Percentiles rank a stretch among this genome's conserved stretches.
Conservation (phyloP, 2,888 invertebrate genomes). For the Cyaniris semiargus region DNA sequence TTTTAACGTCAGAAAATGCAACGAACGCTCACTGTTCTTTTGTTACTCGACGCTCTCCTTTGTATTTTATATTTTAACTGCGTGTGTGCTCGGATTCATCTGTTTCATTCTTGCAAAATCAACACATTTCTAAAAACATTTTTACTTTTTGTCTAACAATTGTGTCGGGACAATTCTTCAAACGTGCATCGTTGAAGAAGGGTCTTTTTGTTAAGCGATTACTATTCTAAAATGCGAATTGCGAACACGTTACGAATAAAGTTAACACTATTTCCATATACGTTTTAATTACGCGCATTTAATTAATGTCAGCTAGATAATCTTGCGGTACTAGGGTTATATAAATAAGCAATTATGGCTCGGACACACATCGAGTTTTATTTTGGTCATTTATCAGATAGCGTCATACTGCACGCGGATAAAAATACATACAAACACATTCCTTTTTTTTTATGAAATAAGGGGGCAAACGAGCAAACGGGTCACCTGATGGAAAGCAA, state of each 20-base stretch:
- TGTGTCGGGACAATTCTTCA: constrained; percentile 29
- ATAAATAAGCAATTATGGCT: constrained; percentile 56
- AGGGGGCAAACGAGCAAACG: no score
- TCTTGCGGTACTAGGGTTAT: constrained; percentile 37
- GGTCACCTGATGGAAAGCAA: no score
- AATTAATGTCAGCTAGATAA: constrained; percentile 34
- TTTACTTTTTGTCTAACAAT: constrained; percentile 38
- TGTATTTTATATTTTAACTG: constrained; percentile 49
- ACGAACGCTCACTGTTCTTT: constrained; percentile 47
- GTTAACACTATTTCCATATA: constrained; percentile 32
- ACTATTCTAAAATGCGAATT: neutral
- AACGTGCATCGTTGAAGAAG: constrained; percentile 21
- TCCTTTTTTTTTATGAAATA: no score
- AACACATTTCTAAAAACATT: constrained; percentile 44
- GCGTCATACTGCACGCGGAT: constrained; percentile 50
- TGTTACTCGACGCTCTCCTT: constrained; percentile 47
- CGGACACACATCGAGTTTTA: constrained; percentile 51
- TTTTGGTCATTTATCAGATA: constrained; percentile 64
- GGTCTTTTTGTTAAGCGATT: constrained; percentile 19
- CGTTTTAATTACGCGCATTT: constrained; percentile 35
- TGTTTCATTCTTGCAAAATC: constrained; percentile 47
- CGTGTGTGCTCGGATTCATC: constrained; percentile 47
- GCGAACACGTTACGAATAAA: neutral
- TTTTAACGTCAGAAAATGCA: constrained; percentile 50
- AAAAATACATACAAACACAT: constrained; percentile 50